A percentile compares a stretch with the other conserved stretches of the same genome.
phyloP scores from a whole-genome alignment of 2,888 invertebrate species.

The Acleris laterana region DNA sequence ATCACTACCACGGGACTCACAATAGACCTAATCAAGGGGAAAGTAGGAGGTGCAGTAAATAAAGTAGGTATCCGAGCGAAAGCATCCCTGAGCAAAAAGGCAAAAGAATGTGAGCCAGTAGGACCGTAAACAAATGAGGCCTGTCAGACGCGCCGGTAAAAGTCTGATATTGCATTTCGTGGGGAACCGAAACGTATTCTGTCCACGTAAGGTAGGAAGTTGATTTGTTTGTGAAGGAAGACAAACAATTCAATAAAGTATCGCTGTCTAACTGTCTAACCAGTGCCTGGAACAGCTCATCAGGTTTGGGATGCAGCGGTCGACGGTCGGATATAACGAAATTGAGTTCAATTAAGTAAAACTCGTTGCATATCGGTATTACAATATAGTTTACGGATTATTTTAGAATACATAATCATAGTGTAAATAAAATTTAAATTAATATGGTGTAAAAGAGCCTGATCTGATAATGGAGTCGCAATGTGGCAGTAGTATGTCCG shows the following conservation, averaged over 20 bases:
- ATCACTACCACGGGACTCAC: conserved; percentile 34
- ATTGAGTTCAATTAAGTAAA: not conserved
- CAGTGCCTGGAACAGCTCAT: conserved; percentile 23
- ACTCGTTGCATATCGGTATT: not conserved
- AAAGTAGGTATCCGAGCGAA: conserved; percentile 28
- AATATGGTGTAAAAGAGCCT: no score
- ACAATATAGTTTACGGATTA: no score
- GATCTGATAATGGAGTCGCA: no score
- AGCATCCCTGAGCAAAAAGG: conserved; percentile 33
- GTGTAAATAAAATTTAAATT: no score
- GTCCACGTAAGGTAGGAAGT: conserved; percentile 8
- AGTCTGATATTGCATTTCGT: conserved; percentile 13
- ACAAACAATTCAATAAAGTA: conserved; percentile 37
- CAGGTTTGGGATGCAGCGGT: conserved; percentile 11
- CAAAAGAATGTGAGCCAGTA: conserved; percentile 32
- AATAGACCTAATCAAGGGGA: conserved; percentile 34
- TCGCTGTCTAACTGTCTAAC: conserved; percentile 32
- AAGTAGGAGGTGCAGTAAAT: conserved; percentile 33
- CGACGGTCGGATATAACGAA: not conserved
- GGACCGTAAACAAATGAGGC: conserved; percentile 34
- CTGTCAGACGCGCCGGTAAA: conserved; percentile 25
- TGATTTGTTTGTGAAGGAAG: conserved; percentile 6
- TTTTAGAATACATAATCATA: no score
- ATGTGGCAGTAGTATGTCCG: no score
- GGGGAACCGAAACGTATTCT: conserved; percentile 6